Evolutionary conservation across 2,113 vertebrate species (phyloP).

Genomic region (Neofelis nebulosa): DNA sequence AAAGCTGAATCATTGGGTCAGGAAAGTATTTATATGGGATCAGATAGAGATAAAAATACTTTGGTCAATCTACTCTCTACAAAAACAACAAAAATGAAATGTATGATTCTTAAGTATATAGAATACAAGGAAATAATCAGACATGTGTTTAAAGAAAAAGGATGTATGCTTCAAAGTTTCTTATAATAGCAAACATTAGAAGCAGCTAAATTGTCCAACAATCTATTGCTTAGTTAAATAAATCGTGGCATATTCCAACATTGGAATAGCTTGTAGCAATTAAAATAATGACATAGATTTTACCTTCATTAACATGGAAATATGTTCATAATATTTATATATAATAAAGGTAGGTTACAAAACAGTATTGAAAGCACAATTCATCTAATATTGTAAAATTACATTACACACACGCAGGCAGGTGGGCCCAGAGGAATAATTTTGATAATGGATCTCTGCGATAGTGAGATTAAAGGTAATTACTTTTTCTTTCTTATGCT

Average conservation of each 20-base stretch:
- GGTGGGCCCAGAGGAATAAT: not conserved
- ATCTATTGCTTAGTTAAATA: not conserved
- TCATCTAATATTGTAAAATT: not conserved
- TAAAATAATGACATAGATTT: not conserved
- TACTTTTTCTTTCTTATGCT: conserved; percentile 3
- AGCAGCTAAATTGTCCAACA: not conserved
- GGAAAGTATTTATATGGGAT: not conserved
- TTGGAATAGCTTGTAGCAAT: not conserved
- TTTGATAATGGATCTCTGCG: not conserved
- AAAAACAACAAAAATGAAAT: not conserved
- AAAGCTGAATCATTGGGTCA: not conserved
- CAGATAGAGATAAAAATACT: not conserved
- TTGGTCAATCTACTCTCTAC: not conserved
- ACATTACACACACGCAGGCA: not conserved
- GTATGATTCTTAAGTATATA: not conserved
- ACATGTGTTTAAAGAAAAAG: not conserved
- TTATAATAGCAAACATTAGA: not conserved
- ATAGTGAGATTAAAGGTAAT: conserved; percentile 15
- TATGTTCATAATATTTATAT: not conserved
- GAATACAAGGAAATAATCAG: not conserved
- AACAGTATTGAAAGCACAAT: not conserved
- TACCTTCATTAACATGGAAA: not conserved
- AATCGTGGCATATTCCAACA: not conserved
- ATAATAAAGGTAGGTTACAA: not conserved
- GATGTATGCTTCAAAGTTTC: not conserved